A percentile compares a stretch with the other conserved stretches of the same genome.
Evolutionary conservation across 2,113 vertebrate species (phyloP).

Genomic region (Aphelocoma coerulescens): DNA sequence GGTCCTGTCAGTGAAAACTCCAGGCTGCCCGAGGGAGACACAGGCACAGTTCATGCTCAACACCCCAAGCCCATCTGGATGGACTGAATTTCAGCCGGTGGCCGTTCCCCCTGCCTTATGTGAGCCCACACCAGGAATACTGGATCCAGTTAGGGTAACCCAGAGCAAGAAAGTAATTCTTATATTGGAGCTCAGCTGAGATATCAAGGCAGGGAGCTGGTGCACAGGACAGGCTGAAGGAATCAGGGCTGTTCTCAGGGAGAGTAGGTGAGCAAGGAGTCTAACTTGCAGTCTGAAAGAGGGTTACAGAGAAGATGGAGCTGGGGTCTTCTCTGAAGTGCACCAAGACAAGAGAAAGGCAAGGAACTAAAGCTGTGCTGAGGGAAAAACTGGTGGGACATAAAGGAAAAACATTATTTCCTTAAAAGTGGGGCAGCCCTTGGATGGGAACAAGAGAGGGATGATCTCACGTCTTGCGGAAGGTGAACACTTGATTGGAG

Average conservation of each 20-base stretch:
- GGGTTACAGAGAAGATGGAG: not conserved
- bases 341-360: not conserved
- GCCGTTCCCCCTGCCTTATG: not conserved
- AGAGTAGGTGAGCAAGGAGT: not conserved
- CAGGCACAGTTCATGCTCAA: not conserved
- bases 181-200: not conserved
- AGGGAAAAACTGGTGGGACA: not conserved
- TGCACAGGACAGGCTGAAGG: not conserved
- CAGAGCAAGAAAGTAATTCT: too few relatives aligned
- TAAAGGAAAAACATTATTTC: not conserved
- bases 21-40: too few relatives aligned
- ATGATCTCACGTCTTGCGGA: not conserved
- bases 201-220: not conserved
- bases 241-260: rapidly evolving
- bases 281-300: not conserved
- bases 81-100: not conserved
- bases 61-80: too few relatives aligned
- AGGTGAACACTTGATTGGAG: not conserved
- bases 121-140: not conserved
- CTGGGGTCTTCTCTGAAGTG: not conserved
- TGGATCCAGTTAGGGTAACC: not conserved
- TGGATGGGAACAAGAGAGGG: too few relatives aligned
- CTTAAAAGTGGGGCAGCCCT: not conserved
- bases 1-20: not conserved
- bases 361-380: not conserved